Evolutionary conservation across 2,113 vertebrate genomes (phyloP), one percentile per base, ranked within the genome.

Genomic region (Pteronura brasiliensis): DNA sequence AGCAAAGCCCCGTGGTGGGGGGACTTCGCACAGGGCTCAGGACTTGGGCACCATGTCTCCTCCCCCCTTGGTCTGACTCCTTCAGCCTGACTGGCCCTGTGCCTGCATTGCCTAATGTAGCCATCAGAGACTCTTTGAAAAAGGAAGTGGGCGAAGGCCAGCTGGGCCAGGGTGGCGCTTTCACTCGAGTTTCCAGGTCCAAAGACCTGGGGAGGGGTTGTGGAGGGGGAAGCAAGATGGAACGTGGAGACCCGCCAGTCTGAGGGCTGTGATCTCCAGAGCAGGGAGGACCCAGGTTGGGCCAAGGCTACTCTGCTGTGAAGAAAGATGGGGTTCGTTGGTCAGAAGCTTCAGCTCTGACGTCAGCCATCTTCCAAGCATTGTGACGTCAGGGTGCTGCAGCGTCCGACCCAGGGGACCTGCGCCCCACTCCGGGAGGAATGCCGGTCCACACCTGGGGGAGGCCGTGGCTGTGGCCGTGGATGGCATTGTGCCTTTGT

Each of bases 81-180:
- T 74, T 36, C 87, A 90, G 74, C 80, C 42, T 55, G 31, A 3
- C 27, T 96, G 90, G 96, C 84, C 44, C 47, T 1, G n/a, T 29
- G 86, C 96, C 96, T 42, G 69, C 81, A 10, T 29, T 34, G 57
- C 83, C 81, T 94, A 89, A 74, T 47, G 82, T 15, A 92, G 65
- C 93, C 61, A 25, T 9, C 63, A 71, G 84, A 97, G 83, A 59
- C 90, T 96, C 92, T 90, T 97, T 97, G 72, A 72, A 82, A 65
- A 77, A 81, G 87, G 93, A 92, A 82, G 59, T 0, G 0, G 67
- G 31, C 7, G 29, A 79, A 52, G 67, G 29, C 34, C 3, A 3
- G 61, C 81, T 49, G 13, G 34, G 71, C 69, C 47, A 21, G 36
- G 42, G 88, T 57, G 18, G 39, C 25, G 74, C 86, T 92, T 36